A percentile compares a stretch with the other conserved stretches of the same genome.
Evolutionary conservation across 2,113 vertebrate genomes (phyloP).

Genomic region (Parus major): DNA sequence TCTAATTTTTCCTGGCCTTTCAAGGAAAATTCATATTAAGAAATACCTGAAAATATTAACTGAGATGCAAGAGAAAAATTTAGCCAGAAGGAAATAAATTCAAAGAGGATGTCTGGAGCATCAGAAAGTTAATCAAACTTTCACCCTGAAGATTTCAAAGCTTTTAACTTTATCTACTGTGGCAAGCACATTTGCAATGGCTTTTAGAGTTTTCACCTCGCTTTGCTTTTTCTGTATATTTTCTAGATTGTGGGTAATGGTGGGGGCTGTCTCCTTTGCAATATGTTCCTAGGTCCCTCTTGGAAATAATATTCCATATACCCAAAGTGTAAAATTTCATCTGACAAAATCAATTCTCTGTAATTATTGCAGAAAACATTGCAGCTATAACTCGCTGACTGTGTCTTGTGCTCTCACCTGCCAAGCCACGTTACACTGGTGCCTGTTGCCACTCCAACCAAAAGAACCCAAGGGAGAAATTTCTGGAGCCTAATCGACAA

Average conservation of each 20-base stretch:
- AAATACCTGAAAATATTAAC: background rate
- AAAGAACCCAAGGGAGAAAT: background rate
- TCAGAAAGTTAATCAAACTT: background rate
- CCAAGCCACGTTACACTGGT: background rate
- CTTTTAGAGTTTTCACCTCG: background rate
- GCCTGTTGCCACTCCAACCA: background rate
- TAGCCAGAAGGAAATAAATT: background rate
- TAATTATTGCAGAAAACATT: background rate
- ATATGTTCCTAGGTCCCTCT: background rate
- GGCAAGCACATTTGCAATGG: background rate
- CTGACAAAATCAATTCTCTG: background rate
- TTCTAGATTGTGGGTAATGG: background rate
- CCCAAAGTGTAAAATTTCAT: background rate
- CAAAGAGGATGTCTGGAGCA: background rate
- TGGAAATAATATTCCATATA: background rate
- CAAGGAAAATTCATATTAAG: background rate
- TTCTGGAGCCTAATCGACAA: background rate
- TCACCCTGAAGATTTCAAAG: background rate
- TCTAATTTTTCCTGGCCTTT: background rate
- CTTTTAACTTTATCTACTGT: background rate
- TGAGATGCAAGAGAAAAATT: background rate
- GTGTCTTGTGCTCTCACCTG: background rate
- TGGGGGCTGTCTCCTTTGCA: background rate
- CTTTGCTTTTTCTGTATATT: background rate
- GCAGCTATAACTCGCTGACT: background rate